phyloP scores from a whole-genome alignment of 2,888 invertebrate genomes.

The Muscina levida region DNA sequence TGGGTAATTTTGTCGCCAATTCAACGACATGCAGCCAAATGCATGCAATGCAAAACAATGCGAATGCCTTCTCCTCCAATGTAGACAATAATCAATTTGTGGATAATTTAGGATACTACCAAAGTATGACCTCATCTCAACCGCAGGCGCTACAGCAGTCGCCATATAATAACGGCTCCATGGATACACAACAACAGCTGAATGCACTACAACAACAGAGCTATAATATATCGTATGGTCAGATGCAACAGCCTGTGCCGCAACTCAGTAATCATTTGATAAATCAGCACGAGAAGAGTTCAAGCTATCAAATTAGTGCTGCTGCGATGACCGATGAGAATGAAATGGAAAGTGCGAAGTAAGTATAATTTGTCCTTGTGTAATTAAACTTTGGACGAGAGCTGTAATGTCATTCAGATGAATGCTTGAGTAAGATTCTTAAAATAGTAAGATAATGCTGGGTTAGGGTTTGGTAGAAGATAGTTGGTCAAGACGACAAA shows the following conservation, averaged over 20 bases:
- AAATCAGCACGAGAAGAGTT: conserved; percentile 73
- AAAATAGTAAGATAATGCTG: no score
- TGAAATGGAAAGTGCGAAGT: conserved; percentile 75
- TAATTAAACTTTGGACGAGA: no score
- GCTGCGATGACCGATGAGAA: conserved; percentile 72
- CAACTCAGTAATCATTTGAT: conserved; percentile 66
- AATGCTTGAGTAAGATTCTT: no score
- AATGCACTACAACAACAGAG: conserved; percentile 37
- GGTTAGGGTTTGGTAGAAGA: no score
- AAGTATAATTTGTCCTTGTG: conserved; percentile 66
- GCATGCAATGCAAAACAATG: conserved; percentile 51
- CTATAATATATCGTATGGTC: conserved; percentile 28
- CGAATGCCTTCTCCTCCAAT: not conserved
- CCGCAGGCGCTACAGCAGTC: not conserved
- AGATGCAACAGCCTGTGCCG: conserved; percentile 47
- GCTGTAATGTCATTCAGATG: no score
- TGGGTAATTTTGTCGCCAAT: conserved; percentile 63
- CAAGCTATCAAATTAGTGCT: conserved; percentile 75
- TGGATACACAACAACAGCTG: conserved; percentile 30
- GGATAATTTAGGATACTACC: conserved; percentile 37
- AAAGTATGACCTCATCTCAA: conserved; percentile 4
- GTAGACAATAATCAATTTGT: conserved; percentile 19
- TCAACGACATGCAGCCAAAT: conserved; percentile 61
- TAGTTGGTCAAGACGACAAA: no score
- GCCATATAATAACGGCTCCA: not conserved